Evolutionary conservation across 2,113 vertebrate species (phyloP).

Genomic region (Passer domesticus): DNA sequence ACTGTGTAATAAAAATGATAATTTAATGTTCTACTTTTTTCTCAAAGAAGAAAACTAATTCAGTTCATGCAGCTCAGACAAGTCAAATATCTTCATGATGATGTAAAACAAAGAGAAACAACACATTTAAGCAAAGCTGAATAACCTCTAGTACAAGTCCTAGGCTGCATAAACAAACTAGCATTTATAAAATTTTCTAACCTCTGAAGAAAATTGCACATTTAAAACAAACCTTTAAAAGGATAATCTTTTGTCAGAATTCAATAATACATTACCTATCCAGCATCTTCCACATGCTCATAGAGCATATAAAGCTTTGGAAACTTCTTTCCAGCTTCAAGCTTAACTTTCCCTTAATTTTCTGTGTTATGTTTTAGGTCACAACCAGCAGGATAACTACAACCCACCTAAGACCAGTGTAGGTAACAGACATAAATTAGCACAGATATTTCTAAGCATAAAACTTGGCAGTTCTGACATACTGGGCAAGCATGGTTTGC

Average conservation of each 20-base stretch:
- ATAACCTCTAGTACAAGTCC: background rate
- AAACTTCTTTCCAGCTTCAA: background rate
- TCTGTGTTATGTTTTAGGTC: background rate
- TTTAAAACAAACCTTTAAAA: background rate
- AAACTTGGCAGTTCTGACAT: background rate
- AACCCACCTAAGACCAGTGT: background rate
- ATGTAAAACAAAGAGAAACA: constrained; percentile 34
- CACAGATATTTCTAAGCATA: background rate
- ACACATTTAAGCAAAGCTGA: background rate
- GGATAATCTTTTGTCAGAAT: background rate
- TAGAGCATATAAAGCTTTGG: background rate
- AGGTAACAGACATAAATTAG: background rate
- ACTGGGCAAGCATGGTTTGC: fast-evolving
- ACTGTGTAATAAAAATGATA: constrained; percentile 29
- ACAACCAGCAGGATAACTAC: background rate
- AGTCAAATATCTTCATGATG: constrained; percentile 55
- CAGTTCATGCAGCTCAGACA: constrained; percentile 68
- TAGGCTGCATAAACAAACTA: background rate
- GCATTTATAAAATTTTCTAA: background rate
- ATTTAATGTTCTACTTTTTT: constrained; percentile 50
- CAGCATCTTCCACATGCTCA: background rate
- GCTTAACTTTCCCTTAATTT: background rate
- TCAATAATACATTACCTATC: background rate
- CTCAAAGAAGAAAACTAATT: constrained; percentile 57
- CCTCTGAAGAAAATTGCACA: background rate